These are phyloP conservation scores for Tricholauxania praeusta DNA, from an alignment of 2,888 invertebrate genomes.

Conservation along the genomic window DNA sequence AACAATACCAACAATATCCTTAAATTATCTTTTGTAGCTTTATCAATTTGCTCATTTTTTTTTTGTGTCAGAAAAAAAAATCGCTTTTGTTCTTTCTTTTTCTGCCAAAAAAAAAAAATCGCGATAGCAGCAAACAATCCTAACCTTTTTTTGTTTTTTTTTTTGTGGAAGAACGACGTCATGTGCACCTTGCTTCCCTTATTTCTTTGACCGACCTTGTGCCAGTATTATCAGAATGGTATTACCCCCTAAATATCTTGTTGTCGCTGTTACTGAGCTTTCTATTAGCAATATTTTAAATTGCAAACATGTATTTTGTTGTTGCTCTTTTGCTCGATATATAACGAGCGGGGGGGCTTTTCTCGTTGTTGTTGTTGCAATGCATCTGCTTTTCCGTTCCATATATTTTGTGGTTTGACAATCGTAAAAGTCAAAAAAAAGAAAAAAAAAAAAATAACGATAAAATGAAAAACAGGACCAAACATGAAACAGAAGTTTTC, in stretches of 20 bases:
- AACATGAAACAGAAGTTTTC: slow-evolving; percentile 26
- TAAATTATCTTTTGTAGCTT: not conserved
- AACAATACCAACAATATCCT: slow-evolving; percentile 8
- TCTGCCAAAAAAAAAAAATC: not conserved
- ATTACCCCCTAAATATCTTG: not conserved
- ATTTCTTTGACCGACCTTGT: slow-evolving; percentile 16
- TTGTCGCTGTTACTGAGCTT: not conserved
- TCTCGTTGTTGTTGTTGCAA: slow-evolving; percentile 13
- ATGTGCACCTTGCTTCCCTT: too few species aligned
- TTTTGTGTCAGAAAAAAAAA: not conserved
- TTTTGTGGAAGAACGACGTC: too few species aligned
- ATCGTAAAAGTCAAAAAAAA: slow-evolving; percentile 12
- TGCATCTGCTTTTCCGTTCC: slow-evolving; percentile 27
- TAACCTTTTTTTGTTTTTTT: not conserved
- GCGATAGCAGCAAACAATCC: slow-evolving; percentile 18
- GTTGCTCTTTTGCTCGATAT: not conserved
- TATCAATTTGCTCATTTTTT: slow-evolving; percentile 4
- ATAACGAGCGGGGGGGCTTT: not conserved
- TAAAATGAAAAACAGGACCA: not conserved
- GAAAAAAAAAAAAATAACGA: too few species aligned
- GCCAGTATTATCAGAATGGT: not conserved
- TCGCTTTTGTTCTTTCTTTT: not conserved
- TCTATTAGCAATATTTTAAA: slow-evolving; percentile 27
- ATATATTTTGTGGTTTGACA: slow-evolving; percentile 33
- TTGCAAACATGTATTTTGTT: slow-evolving; percentile 21